phyloP scores from a whole-genome alignment of 2,888 invertebrate species.

The Pherbina coryleti region DNA sequence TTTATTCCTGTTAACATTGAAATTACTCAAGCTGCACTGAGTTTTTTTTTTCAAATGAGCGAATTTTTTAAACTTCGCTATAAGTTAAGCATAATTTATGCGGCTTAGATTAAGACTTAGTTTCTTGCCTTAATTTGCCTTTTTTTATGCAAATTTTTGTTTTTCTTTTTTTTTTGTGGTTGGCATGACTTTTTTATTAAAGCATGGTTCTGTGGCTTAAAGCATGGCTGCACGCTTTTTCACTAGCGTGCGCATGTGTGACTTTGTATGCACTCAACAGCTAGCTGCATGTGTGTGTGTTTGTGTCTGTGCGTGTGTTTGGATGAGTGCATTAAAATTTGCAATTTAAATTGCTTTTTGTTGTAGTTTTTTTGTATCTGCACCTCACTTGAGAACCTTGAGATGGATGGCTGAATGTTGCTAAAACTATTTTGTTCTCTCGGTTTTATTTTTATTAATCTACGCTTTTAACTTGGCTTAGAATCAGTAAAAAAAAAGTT shows the following conservation, averaged over 20 bases:
- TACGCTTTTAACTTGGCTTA: conserved; percentile 11
- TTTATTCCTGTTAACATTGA: too few relatives aligned
- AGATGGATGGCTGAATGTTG: background rate
- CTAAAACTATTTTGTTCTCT: background rate
- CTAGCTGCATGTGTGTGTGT: background rate
- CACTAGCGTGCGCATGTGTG: conserved; percentile 15
- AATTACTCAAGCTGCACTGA: too few relatives aligned
- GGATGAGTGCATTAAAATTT: conserved; percentile 27
- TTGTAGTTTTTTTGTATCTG: conserved; percentile 25
- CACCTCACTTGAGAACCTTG: conserved; percentile 6
- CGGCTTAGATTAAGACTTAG: too few relatives aligned
- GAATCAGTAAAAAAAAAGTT: conserved; percentile 8
- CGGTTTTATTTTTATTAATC: background rate
- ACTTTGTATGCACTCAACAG: background rate
- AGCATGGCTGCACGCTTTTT: background rate
- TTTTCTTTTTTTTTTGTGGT: too few relatives aligned
- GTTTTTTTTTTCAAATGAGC: too few relatives aligned
- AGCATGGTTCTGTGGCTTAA: background rate
- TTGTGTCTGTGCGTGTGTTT: background rate
- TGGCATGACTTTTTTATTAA: background rate
- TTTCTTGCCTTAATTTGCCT: too few relatives aligned
- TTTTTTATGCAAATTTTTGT: too few relatives aligned
- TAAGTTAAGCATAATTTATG: too few relatives aligned
- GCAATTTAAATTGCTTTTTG: conserved; percentile 34
- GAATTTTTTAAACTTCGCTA: too few relatives aligned